These are phyloP conservation scores for Wasmannia auropunctata DNA, from an alignment of 1,140 invertebrate genomes.

Conservation along the genomic window DNA sequence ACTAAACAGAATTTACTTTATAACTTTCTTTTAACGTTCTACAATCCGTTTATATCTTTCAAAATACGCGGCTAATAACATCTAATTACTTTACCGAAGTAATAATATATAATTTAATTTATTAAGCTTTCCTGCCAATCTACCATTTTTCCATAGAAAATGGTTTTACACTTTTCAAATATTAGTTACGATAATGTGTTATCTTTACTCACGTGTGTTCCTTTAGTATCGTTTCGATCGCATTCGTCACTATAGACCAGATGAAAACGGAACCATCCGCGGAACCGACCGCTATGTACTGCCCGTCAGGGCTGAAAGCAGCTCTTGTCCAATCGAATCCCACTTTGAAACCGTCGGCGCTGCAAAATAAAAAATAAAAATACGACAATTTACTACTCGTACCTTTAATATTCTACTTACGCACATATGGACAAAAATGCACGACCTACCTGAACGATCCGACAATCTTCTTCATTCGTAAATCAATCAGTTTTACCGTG, in stretches of 20 bases:
- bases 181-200: background rate
- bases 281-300: conserved; percentile 95
- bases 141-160: background rate
- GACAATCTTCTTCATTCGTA: conserved; percentile 96
- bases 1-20: conserved; percentile 5
- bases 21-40: background rate
- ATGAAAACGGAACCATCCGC: conserved; percentile 96
- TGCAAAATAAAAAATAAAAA: conserved; percentile 83
- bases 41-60: background rate
- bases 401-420: conserved; percentile 12
- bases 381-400: background rate
- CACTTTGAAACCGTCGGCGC: conserved; percentile 97
- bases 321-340: conserved; percentile 97
- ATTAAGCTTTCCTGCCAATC: background rate
- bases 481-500: conserved; percentile 96
- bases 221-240: conserved; percentile 93
- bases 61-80: background rate
- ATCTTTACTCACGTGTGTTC: conserved; percentile 93
- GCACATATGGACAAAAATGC: background rate
- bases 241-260: conserved; percentile 93
- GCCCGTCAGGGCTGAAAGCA: conserved; percentile 95
- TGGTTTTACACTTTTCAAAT: background rate
- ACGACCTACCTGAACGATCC: conserved; percentile 93
- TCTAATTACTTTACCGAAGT: background rate
- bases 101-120: background rate